These are phyloP conservation scores for Armadillidium nasatum DNA, from an alignment of 1,140 invertebrate genomes.

Conservation along the genomic window DNA sequence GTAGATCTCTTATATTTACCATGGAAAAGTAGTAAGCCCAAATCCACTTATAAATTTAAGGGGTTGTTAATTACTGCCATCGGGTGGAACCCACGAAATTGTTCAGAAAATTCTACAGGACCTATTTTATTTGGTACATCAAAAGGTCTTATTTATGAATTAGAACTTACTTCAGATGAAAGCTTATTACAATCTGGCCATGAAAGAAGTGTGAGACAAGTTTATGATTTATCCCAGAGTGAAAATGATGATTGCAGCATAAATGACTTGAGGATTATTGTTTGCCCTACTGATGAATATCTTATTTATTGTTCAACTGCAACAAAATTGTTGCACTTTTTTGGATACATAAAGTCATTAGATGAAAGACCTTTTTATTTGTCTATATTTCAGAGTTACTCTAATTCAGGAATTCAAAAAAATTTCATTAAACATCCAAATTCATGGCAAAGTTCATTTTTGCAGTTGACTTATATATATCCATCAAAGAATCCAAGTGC, in stretches of 20 bases:
- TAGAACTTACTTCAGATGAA: constrained; percentile 72
- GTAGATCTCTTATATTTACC: constrained; percentile 74
- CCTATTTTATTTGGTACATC: constrained; percentile 83
- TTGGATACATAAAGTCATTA: constrained; percentile 62
- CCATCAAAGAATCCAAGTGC: constrained; percentile 59
- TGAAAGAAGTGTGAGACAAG: constrained; percentile 84
- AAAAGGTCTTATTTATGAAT: constrained; percentile 86
- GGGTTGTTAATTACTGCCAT: constrained; percentile 85
- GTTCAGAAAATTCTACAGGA: constrained; percentile 64
- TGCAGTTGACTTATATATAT: constrained; percentile 67
- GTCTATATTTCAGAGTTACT: constrained; percentile 42
- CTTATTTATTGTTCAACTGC: constrained; percentile 74
- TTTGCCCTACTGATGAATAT: constrained; percentile 58
- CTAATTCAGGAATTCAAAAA: constrained; percentile 37
- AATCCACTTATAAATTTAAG: constrained; percentile 63
- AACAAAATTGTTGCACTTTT: constrained; percentile 77
- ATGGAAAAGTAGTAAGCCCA: constrained; percentile 57
- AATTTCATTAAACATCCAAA: constrained; percentile 46
- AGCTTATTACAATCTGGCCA: constrained; percentile 63
- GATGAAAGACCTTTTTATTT: constrained; percentile 75
- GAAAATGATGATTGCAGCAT: constrained; percentile 53
- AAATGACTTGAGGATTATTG: constrained; percentile 76
- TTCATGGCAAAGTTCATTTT: constrained; percentile 65
- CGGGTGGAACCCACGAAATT: constrained; percentile 77
- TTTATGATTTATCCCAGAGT: constrained; percentile 74